Conservation (phyloP, 2,797 vertebrate species). For the Selene dorsalis region DNA sequence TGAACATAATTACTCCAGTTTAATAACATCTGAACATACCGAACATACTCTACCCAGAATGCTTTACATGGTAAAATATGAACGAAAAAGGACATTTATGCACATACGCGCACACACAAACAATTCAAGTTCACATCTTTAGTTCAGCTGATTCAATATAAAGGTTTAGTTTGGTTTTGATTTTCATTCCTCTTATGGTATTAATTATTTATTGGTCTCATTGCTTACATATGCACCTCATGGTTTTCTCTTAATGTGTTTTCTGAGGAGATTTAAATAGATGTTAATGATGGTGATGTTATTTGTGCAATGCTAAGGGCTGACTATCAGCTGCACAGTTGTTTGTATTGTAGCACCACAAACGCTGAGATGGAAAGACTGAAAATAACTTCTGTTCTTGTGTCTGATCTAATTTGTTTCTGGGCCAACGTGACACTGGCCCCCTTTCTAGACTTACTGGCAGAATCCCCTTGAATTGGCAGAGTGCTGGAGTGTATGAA, state of each 20-base stretch:
- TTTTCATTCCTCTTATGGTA: no score
- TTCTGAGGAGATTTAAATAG: no score
- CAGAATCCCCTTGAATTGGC: constrained; percentile 27
- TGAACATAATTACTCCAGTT: background rate
- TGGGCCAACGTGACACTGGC: constrained; percentile 22
- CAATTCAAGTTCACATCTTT: no score
- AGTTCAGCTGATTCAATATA: no score
- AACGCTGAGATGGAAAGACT: constrained; percentile 15
- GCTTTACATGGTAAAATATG: no score
- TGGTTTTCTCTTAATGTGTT: no score
- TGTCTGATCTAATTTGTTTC: constrained; percentile 41
- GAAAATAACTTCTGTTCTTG: constrained; percentile 25
- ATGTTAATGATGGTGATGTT: background rate
- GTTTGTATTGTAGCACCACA: constrained; percentile 36
- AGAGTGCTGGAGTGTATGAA: constrained; percentile 7
- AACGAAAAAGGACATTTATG: no score
- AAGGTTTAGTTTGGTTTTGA: no score
- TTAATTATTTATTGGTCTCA: no score
- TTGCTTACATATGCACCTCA: no score
- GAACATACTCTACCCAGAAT: background rate
- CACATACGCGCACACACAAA: no score
- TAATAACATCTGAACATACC: rapidly evolving
- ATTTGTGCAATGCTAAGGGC: constrained; percentile 14
- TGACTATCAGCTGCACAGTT: constrained; percentile 38
- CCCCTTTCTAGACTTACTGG: constrained; percentile 22